Percentiles rank a stretch among this genome's conserved stretches.
These are phyloP conservation scores for Leucophenga montana DNA, from an alignment of 2,888 invertebrate species.

Conservation along the genomic window DNA sequence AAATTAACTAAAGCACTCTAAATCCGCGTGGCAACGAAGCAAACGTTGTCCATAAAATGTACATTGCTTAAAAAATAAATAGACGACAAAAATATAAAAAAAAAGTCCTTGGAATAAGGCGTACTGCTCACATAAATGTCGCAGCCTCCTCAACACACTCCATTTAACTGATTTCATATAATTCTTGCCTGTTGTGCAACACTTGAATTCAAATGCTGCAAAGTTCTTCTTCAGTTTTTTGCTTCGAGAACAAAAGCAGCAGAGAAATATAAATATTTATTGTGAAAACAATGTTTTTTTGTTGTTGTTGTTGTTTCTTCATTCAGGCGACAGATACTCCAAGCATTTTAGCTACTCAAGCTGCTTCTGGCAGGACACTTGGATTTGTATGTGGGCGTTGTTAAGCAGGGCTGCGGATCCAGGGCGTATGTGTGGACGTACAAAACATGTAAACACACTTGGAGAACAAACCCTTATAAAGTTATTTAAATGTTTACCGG, in stretches of 20 bases:
- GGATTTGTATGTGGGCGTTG: background rate
- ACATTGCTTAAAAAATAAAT: conserved; percentile 49
- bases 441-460: conserved; percentile 11
- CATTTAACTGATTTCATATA: conserved; percentile 61
- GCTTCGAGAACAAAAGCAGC: conserved; percentile 9
- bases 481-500: background rate
- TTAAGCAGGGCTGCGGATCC: conserved; percentile 11
- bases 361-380: conserved; percentile 17
- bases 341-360: background rate
- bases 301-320: background rate
- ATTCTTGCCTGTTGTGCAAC: conserved; percentile 13
- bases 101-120: conserved; percentile 30
- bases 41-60: conserved; percentile 14
- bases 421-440: conserved; percentile 40
- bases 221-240: conserved; percentile 9
- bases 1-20: conserved; percentile 19
- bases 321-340: conserved; percentile 3
- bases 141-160: conserved; percentile 48
- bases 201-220: conserved; percentile 13
- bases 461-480: conserved; percentile 8
- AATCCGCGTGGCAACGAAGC: conserved; percentile 2
- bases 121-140: no score
- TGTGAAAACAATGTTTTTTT: conserved; percentile 56
- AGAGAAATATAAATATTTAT: conserved; percentile 57
- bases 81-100: conserved; percentile 50